Percentiles rank a stretch among this genome's conserved stretches.
These are phyloP conservation scores for Physeter macrocephalus DNA, from an alignment of 2,113 vertebrate genomes.

Conservation along the genomic window DNA sequence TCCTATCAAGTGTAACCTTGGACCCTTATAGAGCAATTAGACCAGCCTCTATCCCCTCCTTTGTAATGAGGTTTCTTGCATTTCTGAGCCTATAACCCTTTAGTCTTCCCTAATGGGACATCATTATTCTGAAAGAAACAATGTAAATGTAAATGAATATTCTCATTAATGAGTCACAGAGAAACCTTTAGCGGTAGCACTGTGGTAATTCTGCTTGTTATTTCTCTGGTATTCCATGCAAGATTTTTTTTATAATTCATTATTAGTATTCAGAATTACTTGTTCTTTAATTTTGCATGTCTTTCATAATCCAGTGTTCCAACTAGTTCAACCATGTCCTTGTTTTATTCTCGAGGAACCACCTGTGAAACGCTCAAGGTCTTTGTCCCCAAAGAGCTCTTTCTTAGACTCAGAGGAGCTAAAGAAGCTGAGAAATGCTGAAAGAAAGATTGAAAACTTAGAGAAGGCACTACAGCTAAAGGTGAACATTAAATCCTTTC, in stretches of 20 bases:
- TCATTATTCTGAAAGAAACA: conserved; percentile 99
- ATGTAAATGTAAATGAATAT: conserved; percentile 99
- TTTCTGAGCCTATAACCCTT: conserved; percentile 99
- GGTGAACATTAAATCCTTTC: conserved; percentile 80
- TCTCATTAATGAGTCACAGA: conserved; percentile 99
- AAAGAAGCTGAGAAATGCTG: conserved; percentile 80
- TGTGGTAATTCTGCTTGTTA: conserved; percentile 92
- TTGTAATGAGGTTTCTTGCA: conserved; percentile 99
- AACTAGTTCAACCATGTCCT: conserved; percentile 88
- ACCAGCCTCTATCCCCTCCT: conserved; percentile 97
- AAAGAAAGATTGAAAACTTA: conserved; percentile 87
- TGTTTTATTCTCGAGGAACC: conserved; percentile 89
- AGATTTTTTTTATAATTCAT: conserved; percentile 92
- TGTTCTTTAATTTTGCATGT: conserved; percentile 95
- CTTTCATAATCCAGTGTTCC: conserved; percentile 87
- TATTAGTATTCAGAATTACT: conserved; percentile 94
- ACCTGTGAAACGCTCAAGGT: conserved; percentile 94
- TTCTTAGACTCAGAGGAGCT: conserved; percentile 78
- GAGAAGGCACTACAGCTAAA: conserved; percentile 87
- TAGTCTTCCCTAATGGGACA: conserved; percentile 99
- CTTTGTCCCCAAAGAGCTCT: conserved; percentile 91
- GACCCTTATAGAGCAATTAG: conserved; percentile 99
- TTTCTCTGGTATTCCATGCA: conserved; percentile 92
- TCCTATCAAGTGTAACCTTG: conserved; percentile 99
- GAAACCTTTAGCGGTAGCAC: conserved; percentile 93